These are phyloP conservation scores for Chloroclystis v-ata DNA, from an alignment of 2,888 invertebrate species.

Conservation along the genomic window DNA sequence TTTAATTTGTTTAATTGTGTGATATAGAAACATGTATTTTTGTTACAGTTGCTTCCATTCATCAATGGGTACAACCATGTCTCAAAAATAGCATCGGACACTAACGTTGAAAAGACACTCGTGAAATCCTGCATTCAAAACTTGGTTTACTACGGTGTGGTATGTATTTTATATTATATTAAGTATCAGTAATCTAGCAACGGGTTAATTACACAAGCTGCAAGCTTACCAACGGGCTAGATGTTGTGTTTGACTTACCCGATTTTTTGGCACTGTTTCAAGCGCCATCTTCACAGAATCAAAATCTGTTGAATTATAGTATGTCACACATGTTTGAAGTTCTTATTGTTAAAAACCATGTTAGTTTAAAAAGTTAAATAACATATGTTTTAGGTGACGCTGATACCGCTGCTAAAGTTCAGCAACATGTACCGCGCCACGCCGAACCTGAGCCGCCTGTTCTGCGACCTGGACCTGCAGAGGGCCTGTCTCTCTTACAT, in stretches of 20 bases:
- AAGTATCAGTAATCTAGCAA: not conserved
- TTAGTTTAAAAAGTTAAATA: not conserved
- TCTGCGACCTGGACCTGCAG: conserved; percentile 82
- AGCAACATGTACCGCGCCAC: conserved; percentile 91
- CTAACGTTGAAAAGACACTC: conserved; percentile 94
- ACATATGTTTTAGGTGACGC: conserved; percentile 73
- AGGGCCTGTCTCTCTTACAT: conserved; percentile 81
- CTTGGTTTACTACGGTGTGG: conserved; percentile 86
- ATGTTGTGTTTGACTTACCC: too few species aligned
- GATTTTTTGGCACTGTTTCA: too few species aligned
- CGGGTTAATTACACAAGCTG: too few species aligned
- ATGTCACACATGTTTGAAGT: too few species aligned
- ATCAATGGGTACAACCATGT: conserved; percentile 96
- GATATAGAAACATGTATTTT: too few species aligned
- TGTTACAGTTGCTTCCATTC: conserved; percentile 84
- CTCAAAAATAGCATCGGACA: conserved; percentile 90
- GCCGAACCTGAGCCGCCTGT: conserved; percentile 83
- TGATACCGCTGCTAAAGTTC: conserved; percentile 90
- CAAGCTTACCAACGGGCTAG: too few species aligned
- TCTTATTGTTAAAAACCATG: too few species aligned
- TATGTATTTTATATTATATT: conserved; percentile 39
- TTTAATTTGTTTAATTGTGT: too few species aligned
- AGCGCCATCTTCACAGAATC: too few species aligned
- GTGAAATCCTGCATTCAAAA: conserved; percentile 97
- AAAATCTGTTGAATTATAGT: too few species aligned